phyloP scores from a whole-genome alignment of 2,113 vertebrate species.

The Coturnix japonica region DNA sequence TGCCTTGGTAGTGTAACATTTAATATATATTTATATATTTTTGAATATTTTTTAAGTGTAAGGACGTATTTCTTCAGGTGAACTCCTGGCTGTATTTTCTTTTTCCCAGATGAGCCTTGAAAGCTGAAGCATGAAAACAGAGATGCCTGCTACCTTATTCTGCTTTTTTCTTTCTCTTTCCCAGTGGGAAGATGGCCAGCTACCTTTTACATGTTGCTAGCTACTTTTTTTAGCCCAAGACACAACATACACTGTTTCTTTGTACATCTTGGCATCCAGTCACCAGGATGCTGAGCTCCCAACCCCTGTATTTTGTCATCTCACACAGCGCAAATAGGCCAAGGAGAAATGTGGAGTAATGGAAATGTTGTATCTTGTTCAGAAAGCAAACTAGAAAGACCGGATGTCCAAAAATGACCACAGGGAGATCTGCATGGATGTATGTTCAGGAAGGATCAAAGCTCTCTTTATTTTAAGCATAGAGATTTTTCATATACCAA shows the following conservation, averaged over 20 bases:
- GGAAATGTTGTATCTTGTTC: not conserved
- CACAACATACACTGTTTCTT: not conserved
- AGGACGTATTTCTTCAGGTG: not conserved
- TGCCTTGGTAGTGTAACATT: not conserved
- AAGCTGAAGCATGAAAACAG: not conserved
- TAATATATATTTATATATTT: not conserved
- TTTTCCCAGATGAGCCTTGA: not conserved
- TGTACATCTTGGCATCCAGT: not conserved
- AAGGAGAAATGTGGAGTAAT: not conserved
- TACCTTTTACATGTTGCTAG: not conserved
- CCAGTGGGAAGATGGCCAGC: not conserved
- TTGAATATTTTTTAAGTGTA: not conserved
- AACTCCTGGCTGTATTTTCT: not conserved
- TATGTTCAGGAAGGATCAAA: not conserved
- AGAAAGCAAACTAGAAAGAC: not conserved
- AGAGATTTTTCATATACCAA: not conserved
- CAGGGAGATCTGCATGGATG: not conserved
- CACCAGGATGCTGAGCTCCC: not conserved
- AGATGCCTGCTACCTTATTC: not conserved
- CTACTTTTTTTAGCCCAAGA: not conserved
- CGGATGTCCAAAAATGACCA: not conserved
- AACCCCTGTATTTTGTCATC: not conserved
- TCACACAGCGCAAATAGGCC: not conserved
- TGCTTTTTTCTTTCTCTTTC: not conserved
- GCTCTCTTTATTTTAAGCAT: accelerated